Percentiles rank a stretch among this genome's conserved stretches.
phyloP scores from a whole-genome alignment of 2,797 vertebrate genomes.

The Thaleichthys pacificus region DNA sequence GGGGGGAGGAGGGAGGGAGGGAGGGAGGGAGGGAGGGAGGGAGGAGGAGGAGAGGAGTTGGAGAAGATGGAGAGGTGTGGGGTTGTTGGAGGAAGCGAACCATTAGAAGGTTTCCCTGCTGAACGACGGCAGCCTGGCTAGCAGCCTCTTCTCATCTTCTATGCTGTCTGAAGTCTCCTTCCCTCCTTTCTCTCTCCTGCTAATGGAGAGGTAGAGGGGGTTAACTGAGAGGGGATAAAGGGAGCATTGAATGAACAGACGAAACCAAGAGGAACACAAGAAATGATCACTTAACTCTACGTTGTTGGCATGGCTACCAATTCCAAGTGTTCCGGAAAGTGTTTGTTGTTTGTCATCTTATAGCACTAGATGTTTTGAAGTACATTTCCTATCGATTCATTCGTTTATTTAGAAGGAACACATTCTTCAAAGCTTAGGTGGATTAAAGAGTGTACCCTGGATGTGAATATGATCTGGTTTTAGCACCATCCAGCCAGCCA shows the following conservation, averaged over 20 bases:
- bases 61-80: slow-evolving; percentile 14
- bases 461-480: no score
- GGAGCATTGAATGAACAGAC: neutral
- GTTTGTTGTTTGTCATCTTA: neutral
- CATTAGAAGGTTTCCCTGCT: slow-evolving; percentile 42
- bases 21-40: slow-evolving; percentile 24
- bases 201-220: slow-evolving; percentile 57
- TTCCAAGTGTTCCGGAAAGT: neutral
- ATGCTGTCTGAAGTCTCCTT: slow-evolving; percentile 69
- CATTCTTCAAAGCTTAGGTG: no score
- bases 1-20: neutral
- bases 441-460: no score
- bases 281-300: neutral
- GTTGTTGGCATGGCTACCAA: slow-evolving; percentile 11
- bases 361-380: neutral
- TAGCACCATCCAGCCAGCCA: no score
- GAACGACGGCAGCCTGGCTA: slow-evolving; percentile 36
- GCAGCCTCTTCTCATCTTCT: slow-evolving; percentile 70
- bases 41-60: slow-evolving; percentile 21
- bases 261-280: neutral
- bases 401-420: no score
- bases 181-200: slow-evolving; percentile 60
- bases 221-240: slow-evolving; percentile 1
- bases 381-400: no score
- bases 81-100: slow-evolving; percentile 31